Conservation (phyloP, 2,797 vertebrate species). For the Hypotaenidia philippensis region DNA sequence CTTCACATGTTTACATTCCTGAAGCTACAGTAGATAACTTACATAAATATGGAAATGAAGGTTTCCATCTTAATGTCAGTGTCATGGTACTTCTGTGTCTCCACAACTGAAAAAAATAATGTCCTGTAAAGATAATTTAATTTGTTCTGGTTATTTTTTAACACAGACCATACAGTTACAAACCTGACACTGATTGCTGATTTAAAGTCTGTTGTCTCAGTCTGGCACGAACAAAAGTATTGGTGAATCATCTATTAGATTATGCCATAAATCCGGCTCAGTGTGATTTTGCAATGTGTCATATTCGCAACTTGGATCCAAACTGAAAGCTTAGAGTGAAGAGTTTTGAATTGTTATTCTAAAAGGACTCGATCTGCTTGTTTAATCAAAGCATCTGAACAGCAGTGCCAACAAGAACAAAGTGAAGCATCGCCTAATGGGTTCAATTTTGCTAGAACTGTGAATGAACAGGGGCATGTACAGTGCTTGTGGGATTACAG, state of each 20-base stretch:
- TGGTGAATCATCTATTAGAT: conserved; percentile 47
- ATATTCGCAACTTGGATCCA: conserved; percentile 26
- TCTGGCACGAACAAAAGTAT: neutral
- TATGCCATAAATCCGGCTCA: conserved; percentile 25
- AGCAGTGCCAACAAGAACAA: conserved; percentile 28
- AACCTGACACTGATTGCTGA: conserved; percentile 27
- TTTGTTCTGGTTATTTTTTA: neutral
- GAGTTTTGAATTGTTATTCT: conserved; percentile 38
- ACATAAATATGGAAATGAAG: conserved; percentile 46
- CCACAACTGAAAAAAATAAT: neutral
- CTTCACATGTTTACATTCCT: conserved; percentile 54
- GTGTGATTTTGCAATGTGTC: conserved; percentile 12
- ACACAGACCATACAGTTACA: conserved; percentile 5
- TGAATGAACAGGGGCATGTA: neutral
- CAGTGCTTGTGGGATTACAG: conserved; percentile 7
- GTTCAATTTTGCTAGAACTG: neutral
- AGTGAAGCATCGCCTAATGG: neutral
- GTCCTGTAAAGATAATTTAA: neutral
- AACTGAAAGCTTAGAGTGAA: neutral
- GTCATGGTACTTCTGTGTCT: conserved; percentile 4
- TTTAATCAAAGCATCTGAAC: conserved; percentile 23
- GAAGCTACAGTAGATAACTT: conserved; percentile 40
- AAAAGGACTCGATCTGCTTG: neutral
- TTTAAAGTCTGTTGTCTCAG: conserved; percentile 38
- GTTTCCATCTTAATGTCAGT: neutral